Evolutionary conservation across 2,113 vertebrate species (phyloP).

Genomic region (Myrmophylax atrothorax): DNA sequence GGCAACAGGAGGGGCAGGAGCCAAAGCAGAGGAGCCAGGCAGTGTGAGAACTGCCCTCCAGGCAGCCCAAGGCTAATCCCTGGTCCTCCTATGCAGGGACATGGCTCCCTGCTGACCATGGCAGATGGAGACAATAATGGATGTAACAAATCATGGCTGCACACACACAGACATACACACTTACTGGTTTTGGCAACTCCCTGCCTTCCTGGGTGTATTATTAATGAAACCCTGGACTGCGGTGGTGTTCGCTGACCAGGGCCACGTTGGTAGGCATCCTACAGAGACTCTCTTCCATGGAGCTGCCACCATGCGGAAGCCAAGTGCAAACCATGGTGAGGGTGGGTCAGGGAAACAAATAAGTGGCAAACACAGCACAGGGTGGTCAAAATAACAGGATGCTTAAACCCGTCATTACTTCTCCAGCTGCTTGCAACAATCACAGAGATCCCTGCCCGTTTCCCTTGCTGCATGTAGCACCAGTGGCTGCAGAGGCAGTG

Average conservation of each 20-base stretch:
- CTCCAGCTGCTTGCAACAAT: not conserved
- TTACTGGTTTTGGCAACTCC: not conserved
- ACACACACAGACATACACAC: no score
- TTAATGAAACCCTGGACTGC: not conserved
- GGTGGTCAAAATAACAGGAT: not conserved
- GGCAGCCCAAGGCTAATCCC: not conserved
- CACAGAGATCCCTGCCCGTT: not conserved
- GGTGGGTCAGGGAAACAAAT: not conserved
- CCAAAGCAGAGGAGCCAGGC: not conserved
- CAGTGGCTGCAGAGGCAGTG: not conserved
- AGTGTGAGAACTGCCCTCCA: not conserved
- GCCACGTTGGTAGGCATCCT: not conserved
- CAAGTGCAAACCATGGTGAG: not conserved
- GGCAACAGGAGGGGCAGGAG: not conserved
- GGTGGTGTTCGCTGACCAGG: not conserved
- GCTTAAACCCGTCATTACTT: not conserved
- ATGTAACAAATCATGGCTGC: not conserved
- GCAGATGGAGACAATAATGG: accelerated
- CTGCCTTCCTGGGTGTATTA: not conserved
- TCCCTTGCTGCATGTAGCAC: not conserved
- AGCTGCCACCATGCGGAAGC: not conserved
- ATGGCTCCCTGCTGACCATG: accelerated
- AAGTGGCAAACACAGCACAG: not conserved
- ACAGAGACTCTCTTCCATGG: not conserved
- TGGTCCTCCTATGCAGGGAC: not conserved